Base-by-base conservation (phyloP, 2,888 invertebrate genomes). In the Pycnomerus fuliginosus region DNA sequence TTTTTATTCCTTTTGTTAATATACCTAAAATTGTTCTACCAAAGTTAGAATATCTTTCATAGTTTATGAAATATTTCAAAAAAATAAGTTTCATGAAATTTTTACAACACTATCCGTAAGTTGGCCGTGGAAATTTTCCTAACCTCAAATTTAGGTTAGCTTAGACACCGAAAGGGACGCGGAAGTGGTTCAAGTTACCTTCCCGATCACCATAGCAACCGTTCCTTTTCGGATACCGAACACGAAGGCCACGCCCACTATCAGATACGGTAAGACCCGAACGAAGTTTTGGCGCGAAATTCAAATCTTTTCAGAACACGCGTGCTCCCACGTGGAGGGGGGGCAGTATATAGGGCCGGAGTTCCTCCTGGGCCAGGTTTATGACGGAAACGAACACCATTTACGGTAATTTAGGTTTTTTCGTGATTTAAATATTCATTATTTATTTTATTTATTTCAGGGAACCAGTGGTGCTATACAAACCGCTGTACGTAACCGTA, bases 261-360 rank as follows among this genome's bases (percentile, higher is more conserved):
- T 85, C 53, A 78, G 78, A 68, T 84, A 84, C 61, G 83, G 84
- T 84, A 28, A 17, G n/a, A n/a, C n/a, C n/a, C n/a, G n/a, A n/a
- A n/a, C 16, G n/a, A 1, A 20, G 4, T 14, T 40, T n/a, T n/a
- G n/a, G n/a, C n/a, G n/a, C n/a, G n/a, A n/a, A n/a, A n/a, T n/a
- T n/a, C n/a, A n/a, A n/a, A n/a, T n/a, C 13, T 17, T 44, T 47
- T 2, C 67, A 87, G 87, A 85, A 62, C 80, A 80, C 44, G 84
- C 85, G 15, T 80, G 79, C 42, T 80, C 83, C 30, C 82, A 84
- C 56, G 85, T 86, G 1, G 87, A 87, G 69, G 87, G 87, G 7
- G 88, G 88, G 1, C 79, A 82, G 70, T 87, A 87, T 72, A 80
- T 85, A 30, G 85, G 85, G 12, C 85, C 86, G 0, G 87, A 88